Evolutionary conservation across 1,140 invertebrate species (phyloP), one percentile per base, ranked within the genome.

Genomic region (Cotesia vestalis): DNA sequence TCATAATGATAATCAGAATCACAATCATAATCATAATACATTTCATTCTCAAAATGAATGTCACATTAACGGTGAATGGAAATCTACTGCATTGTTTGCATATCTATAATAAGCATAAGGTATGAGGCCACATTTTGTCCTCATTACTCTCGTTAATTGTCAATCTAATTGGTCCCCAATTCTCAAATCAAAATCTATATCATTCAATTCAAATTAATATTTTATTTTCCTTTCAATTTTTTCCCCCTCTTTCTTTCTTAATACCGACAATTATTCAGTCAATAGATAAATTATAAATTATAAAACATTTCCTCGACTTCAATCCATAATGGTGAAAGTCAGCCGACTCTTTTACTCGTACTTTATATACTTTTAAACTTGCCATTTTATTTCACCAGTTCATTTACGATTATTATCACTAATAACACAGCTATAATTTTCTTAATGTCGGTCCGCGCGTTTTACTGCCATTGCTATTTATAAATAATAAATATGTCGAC

Each of bases 41-140:
- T 27, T 27, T n/a, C 11, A 36, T 62, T 35, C 60, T 62, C 9
- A 74, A 76, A 36, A 38, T 38, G 27, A 62, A 62, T 36, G 74
- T 68, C 63, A 51, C n/a, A 59, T 38, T 59, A 77, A 78, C 75
- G 73, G 76, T 76, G 77, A 79, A 76, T 79, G 73, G 75, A 69
- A 62, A 76, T 69, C 66, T 74, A 74, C 64, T 70, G 71, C 76
- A 78, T 78, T 76, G 35, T 71, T 78, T 51, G 67, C 76, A 76
- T 78, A 76, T 64, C 64, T 69, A 20, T 4, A 36, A 52, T 69
- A 71, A 75, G 57, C 61, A 38, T 64, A 71, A 38, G 52, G 73
- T 71, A 69, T 76, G 59, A 57, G 38, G 62, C 9, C 17, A 27
- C n/a, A 27, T 27, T 46, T 46, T 38, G 51, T 68, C 59, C 53